Evolutionary conservation across 2,888 invertebrate genomes (phyloP), one percentile per base, ranked within the genome.

Genomic region (Drosophila paramelanica): DNA sequence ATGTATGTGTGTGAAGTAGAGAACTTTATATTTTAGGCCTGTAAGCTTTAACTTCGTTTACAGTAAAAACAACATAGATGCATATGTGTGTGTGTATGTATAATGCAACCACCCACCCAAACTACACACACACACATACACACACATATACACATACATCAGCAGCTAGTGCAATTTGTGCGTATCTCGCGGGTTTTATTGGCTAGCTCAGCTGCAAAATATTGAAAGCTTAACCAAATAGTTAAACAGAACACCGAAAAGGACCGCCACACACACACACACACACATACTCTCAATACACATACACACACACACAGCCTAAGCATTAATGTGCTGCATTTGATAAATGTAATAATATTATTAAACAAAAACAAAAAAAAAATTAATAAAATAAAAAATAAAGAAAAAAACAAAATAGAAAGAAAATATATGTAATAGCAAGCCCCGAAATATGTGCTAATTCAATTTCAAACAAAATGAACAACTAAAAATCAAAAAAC

Each of bases 291-390:
- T 23, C 23, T 38, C 13, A 51, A 47, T 33, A 61, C n/a, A 46
- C 51, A 62, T 13, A 62, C 39, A 52, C 46, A 53, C 31, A 27
- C 67, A 57, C 51, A 66, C 62, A 87, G 87, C 73, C 79, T 86
- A 81, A 69, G 84, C 84, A 87, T 84, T 73, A 81, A 78, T 61
- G 75, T 81, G 82, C 88, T 73, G 86, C 88, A 82, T 88, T 84
- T 88, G 83, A 73, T 82, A 66, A 75, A 66, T 68, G 67, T 78
- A 79, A 79, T 79, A 79, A 71, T 70, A 72, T 73, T 71, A 72
- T 52, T 57, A 61, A 56, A 64, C 14, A 46, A 64, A 49, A 50
- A 36, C 39, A 38, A 64, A 23, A 61, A 51, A 46, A 43, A 43
- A 38, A 39, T 39, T 55, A 55, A 45, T 55, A 60, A 50, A 58